phyloP scores from a whole-genome alignment of 2,888 invertebrate species.

The Drosophila borealis region DNA sequence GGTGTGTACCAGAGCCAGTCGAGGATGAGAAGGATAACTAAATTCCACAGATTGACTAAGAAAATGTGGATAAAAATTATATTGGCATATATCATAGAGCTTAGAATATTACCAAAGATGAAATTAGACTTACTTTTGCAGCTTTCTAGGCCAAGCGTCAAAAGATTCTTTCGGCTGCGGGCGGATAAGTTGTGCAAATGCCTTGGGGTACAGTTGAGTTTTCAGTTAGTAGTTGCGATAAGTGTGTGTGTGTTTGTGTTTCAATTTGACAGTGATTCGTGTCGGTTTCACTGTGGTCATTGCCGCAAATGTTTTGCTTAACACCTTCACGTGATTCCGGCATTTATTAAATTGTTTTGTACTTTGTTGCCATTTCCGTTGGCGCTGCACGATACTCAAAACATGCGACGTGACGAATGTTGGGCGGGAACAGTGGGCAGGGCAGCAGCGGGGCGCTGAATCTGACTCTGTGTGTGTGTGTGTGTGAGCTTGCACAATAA shows the following conservation, averaged over 20 bases:
- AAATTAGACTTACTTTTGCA: too few relatives aligned
- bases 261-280: constrained; percentile 49
- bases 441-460: not conserved
- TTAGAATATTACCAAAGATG: too few relatives aligned
- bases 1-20: too few relatives aligned
- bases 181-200: not conserved
- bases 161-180: too few relatives aligned
- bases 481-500: constrained; percentile 56
- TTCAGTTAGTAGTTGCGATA: constrained; percentile 5
- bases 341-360: constrained; percentile 80
- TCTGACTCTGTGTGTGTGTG: not conserved
- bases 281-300: constrained; percentile 49
- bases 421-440: constrained; percentile 10
- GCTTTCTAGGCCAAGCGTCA: too few relatives aligned
- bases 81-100: too few relatives aligned
- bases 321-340: constrained; percentile 81
- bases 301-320: constrained; percentile 73
- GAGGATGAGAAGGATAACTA: too few relatives aligned
- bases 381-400: constrained; percentile 65
- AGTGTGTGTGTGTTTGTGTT: constrained; percentile 13
- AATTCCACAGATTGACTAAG: too few relatives aligned
- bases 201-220: constrained; percentile 18
- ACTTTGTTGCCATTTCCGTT: constrained; percentile 77
- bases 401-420: constrained; percentile 76
- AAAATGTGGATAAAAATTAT: too few relatives aligned